Conservation (phyloP, 2,113 vertebrate genomes). For the Prochilodus magdalenae region DNA sequence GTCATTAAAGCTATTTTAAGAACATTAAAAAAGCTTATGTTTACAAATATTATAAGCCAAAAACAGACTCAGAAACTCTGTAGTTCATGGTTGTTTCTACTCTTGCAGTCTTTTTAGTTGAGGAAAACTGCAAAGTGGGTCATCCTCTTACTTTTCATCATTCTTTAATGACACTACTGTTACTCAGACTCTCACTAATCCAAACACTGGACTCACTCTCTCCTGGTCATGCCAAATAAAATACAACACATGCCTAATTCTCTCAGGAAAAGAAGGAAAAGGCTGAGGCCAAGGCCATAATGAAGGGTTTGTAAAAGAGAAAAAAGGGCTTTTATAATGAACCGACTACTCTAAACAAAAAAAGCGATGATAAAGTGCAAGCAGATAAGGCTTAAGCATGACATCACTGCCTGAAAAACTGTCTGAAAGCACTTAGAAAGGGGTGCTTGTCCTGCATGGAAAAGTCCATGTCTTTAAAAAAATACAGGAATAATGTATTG, state of each 20-base stretch:
- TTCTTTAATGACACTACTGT: conserved; percentile 18
- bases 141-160: neutral
- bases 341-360: conserved; percentile 10
- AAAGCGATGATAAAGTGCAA: neutral
- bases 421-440: conserved; percentile 8
- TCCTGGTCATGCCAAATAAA: neutral
- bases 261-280: conserved; percentile 1
- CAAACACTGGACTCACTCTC: conserved; percentile 2
- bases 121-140: conserved; percentile 13
- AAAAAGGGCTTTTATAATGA: neutral
- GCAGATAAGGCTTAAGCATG: conserved; percentile 20
- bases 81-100: neutral
- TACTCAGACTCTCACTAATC: neutral
- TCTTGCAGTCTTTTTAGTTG: conserved; percentile 9
- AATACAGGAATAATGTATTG: no score
- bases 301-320: neutral
- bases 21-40: no score
- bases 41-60: neutral
- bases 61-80: neutral
- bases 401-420: conserved; percentile 20
- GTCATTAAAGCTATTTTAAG: no score
- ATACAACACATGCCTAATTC: neutral
- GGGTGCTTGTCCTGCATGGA: neutral
- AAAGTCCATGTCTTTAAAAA: no score
- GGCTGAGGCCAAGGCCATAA: conserved; percentile 11